Percentiles rank a stretch among this genome's conserved stretches.
These are phyloP conservation scores for Istiophorus platypterus DNA, from an alignment of 2,113 vertebrate species.

Conservation along the genomic window DNA sequence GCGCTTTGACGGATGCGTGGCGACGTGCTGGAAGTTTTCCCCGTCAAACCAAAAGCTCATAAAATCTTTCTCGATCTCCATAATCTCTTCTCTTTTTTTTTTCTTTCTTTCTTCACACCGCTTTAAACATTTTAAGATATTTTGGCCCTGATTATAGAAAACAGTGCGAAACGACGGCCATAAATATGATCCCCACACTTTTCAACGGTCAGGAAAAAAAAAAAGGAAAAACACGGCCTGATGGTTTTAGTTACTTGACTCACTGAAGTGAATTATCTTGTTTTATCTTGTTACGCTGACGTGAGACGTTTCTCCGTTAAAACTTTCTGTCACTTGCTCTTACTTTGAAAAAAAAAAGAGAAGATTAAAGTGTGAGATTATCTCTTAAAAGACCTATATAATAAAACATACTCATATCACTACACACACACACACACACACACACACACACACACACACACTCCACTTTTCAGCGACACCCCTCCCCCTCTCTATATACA, in stretches of 20 bases:
- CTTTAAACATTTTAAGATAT: not conserved
- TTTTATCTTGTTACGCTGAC: too few species aligned
- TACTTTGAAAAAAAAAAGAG: not conserved
- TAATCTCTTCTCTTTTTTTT: too few species aligned
- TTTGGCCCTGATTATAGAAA: not conserved
- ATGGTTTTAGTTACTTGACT: too few species aligned
- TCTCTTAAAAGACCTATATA: constrained; percentile 2
- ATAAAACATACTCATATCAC: constrained; percentile 39
- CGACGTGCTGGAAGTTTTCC: constrained; percentile 10
- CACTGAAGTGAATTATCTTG: too few species aligned
- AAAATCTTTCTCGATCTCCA: not conserved
- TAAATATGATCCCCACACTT: too few species aligned
- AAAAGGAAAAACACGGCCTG: too few species aligned
- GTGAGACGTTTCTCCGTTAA: not conserved
- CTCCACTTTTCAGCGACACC: constrained; percentile 53
- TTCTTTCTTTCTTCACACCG: not conserved
- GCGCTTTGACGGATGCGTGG: constrained; percentile 16
- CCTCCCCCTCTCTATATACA: constrained; percentile 37
- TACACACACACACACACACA: constrained; percentile 37
- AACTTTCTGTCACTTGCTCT: not conserved
- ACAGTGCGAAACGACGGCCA: not conserved
- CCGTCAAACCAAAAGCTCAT: not conserved
- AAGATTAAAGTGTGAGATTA: too few species aligned
- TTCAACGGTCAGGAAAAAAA: too few species aligned
- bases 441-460: constrained; percentile 35